These are phyloP conservation scores for Erynnis tages DNA, from an alignment of 2,888 invertebrate genomes.

Conservation along the genomic window DNA sequence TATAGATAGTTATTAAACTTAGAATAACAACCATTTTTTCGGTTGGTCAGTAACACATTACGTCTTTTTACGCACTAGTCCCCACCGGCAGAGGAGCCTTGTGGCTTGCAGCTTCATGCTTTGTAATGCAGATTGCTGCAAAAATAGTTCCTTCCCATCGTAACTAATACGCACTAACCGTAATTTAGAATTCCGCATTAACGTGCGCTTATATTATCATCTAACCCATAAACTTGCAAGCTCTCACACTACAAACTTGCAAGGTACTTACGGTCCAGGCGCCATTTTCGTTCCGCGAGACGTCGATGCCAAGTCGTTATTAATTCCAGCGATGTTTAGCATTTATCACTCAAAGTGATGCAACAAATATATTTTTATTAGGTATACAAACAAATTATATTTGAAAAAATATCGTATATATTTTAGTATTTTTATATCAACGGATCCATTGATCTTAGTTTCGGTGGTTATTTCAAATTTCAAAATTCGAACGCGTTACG, in stretches of 20 bases:
- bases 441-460: conserved; percentile 11
- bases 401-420: conserved; percentile 9
- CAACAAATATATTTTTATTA: conserved; percentile 22
- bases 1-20: no score
- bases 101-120: no score
- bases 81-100: no score
- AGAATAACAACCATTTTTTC: no score
- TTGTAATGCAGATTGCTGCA: no score
- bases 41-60: no score
- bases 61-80: no score
- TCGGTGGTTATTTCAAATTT: conserved; percentile 16
- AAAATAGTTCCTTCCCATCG: no score
- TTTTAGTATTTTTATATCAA: conserved; percentile 18
- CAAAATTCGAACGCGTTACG: conserved; percentile 1
- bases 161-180: no score
- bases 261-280: conserved; percentile 17
- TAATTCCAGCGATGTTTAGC: conserved; percentile 27
- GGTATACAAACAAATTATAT: conserved; percentile 18
- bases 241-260: conserved; percentile 12
- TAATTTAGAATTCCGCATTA: no score
- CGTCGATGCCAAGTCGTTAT: conserved; percentile 27
- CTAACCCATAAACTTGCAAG: no score
- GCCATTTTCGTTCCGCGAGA: conserved; percentile 25
- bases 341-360: conserved; percentile 24
- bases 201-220: no score